phyloP scores from a whole-genome alignment of 1,140 invertebrate genomes.

The Zaprionus capensis region DNA sequence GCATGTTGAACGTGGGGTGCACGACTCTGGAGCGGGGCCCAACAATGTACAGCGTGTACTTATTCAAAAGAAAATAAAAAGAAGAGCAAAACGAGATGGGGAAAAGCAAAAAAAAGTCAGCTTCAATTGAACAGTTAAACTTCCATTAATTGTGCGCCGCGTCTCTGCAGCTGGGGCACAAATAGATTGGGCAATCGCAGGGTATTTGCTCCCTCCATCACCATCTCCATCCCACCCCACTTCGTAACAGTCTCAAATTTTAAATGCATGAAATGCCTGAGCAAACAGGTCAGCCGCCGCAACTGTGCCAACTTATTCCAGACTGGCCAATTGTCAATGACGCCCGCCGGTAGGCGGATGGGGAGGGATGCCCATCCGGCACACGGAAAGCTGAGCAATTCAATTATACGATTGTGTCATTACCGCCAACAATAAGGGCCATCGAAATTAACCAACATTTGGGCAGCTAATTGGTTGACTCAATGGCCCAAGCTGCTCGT shows the following conservation, averaged over 20 bases:
- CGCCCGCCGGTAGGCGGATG: background rate
- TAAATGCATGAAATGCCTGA: conserved; percentile 76
- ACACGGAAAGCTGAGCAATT: conserved; percentile 41
- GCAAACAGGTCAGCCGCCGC: conserved; percentile 76
- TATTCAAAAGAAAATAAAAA: conserved; percentile 56
- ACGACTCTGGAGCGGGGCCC: background rate
- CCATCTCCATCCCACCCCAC: conserved; percentile 42
- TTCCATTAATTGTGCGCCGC: conserved; percentile 81
- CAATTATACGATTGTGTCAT: conserved; percentile 81
- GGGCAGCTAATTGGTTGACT: conserved; percentile 79
- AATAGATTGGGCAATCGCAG: conserved; percentile 1
- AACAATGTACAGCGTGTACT: conserved; percentile 69
- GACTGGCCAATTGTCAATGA: conserved; percentile 35
- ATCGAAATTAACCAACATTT: conserved; percentile 80
- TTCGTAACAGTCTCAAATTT: conserved; percentile 78
- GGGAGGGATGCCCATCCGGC: conserved; percentile 9
- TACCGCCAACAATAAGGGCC: conserved; percentile 61
- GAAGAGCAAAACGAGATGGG: conserved; percentile 23
- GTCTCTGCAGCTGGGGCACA: conserved; percentile 38
- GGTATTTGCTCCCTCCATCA: background rate
- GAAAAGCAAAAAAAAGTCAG: conserved; percentile 58
- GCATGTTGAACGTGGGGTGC: conserved; percentile 19
- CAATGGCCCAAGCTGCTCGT: conserved; percentile 75
- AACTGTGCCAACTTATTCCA: conserved; percentile 50
- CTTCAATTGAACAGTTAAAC: conserved; percentile 84